Conservation (phyloP, 2,113 vertebrate genomes). For the Microtus ochrogaster region DNA sequence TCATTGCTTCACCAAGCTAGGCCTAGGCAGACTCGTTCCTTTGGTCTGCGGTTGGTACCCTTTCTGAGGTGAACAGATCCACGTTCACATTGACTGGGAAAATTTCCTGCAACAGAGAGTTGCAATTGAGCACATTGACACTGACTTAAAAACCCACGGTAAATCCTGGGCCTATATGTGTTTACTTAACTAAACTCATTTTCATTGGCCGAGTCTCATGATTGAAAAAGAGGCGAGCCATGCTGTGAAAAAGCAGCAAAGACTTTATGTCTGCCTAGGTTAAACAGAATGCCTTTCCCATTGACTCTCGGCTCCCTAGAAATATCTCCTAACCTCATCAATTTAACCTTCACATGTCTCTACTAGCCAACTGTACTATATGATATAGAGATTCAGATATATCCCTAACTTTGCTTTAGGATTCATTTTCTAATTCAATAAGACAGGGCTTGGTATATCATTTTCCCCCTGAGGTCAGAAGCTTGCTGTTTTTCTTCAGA, state of each 20-base stretch:
- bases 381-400: not conserved
- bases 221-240: not conserved
- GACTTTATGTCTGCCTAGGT: not conserved
- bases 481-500: not conserved
- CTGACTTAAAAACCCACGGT: not conserved
- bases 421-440: not conserved
- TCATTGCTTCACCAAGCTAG: not conserved
- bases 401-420: not conserved
- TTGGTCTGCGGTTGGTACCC: not conserved
- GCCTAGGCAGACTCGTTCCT: not conserved
- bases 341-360: not conserved
- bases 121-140: not conserved
- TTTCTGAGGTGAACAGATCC: not conserved
- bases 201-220: fast-evolving
- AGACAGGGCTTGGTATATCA: not conserved
- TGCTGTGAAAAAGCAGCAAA: too few relatives aligned
- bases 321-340: not conserved
- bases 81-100: not conserved
- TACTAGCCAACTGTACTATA: not conserved
- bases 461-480: not conserved
- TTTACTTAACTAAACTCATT: not conserved
- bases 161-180: not conserved
- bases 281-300: not conserved
- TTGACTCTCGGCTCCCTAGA: not conserved
- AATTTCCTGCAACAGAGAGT: not conserved